Percentiles rank a stretch among this genome's conserved stretches.
Conservation (phyloP, 2,113 vertebrate genomes). For the Notarius lentiginosus region DNA sequence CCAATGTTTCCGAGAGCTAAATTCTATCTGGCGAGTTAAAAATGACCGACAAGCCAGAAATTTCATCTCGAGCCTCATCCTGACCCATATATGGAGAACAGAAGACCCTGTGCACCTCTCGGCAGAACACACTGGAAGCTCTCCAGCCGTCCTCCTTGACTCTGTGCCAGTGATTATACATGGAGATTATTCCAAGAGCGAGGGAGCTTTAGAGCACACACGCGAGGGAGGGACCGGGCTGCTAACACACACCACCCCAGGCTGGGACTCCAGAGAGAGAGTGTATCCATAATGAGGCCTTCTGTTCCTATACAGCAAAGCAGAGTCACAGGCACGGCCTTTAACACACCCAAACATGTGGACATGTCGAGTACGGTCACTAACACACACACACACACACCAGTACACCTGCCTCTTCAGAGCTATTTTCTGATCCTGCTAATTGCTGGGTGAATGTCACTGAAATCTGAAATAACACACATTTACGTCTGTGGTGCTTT, state of each 20-base stretch:
- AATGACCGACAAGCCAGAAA: background rate
- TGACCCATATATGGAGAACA: slow-evolving; percentile 57
- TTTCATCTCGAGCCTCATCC: background rate
- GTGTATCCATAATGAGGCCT: slow-evolving; percentile 8
- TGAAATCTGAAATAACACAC: slow-evolving; percentile 48
- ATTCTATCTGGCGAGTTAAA: background rate
- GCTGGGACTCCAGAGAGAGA: background rate
- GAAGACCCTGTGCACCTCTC: slow-evolving; percentile 34
- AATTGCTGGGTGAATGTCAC: slow-evolving; percentile 44
- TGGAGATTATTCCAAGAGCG: slow-evolving; percentile 53
- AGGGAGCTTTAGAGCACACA: slow-evolving; percentile 2
- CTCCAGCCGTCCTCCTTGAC: slow-evolving; percentile 36
- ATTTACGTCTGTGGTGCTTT: slow-evolving; percentile 39
- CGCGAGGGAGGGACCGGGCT: background rate
- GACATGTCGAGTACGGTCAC: background rate
- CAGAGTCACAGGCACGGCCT: background rate
- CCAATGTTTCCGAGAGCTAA: background rate
- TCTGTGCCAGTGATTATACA: slow-evolving; percentile 52
- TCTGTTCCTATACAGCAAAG: slow-evolving; percentile 24
- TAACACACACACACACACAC: slow-evolving; percentile 15
- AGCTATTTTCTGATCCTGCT: slow-evolving; percentile 46
- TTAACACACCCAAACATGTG: slow-evolving; percentile 5
- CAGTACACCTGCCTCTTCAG: slow-evolving; percentile 42
- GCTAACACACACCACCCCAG: slow-evolving; percentile 13
- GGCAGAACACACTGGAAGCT: slow-evolving; percentile 30